Percentiles rank a stretch among this genome's conserved stretches.
Conservation (phyloP, 2,113 vertebrate species). For the Pantherophis guttatus region DNA sequence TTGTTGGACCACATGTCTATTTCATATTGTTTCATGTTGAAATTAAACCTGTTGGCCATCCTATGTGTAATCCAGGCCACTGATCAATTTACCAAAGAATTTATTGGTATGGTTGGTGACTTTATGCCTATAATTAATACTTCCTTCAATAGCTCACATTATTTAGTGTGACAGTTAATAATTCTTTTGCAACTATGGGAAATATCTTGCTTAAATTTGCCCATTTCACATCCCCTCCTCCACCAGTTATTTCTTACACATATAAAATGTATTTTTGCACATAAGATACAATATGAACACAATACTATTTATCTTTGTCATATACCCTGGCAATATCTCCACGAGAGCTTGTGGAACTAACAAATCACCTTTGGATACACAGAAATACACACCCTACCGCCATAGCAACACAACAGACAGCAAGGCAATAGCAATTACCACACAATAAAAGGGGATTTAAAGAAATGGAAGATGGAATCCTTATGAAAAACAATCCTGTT, state of each 20-base stretch:
- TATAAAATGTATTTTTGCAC: neutral
- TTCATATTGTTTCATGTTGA: neutral
- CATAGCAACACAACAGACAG: constrained; percentile 29
- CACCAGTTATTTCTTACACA: neutral
- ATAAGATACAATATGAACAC: neutral
- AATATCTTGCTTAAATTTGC: constrained; percentile 1
- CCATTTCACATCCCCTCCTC: neutral
- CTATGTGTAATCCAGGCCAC: neutral
- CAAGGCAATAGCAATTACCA: constrained; percentile 14
- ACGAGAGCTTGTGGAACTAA: neutral
- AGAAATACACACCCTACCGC: constrained; percentile 10
- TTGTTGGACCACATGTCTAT: neutral
- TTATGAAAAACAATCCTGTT: neutral
- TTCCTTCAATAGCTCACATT: neutral
- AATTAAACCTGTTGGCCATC: neutral
- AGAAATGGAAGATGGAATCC: neutral
- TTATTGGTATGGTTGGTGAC: neutral
- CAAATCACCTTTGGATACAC: constrained; percentile 3
- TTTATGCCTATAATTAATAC: neutral
- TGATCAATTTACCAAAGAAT: neutral
- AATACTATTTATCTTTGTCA: constrained; percentile 22
- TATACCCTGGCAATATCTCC: constrained; percentile 11
- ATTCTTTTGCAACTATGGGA: neutral
- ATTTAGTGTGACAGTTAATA: neutral
- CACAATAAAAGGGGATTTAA: neutral